Percentiles rank a stretch among this genome's conserved stretches.
Conservation (phyloP, 2,888 invertebrate genomes). For the Pycnomerus fuliginosus region DNA sequence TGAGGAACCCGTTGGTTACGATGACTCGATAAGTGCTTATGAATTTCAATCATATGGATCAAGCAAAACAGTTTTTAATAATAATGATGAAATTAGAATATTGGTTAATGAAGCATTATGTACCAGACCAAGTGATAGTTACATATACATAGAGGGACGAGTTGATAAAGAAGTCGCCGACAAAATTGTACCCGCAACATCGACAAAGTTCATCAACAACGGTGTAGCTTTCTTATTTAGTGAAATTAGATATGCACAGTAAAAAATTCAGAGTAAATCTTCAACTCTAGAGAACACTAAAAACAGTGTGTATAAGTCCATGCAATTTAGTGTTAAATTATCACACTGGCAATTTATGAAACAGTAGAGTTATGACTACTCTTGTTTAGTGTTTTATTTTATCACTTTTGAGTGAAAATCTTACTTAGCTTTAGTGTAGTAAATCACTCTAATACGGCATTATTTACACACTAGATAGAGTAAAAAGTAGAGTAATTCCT, state of each 20-base stretch:
- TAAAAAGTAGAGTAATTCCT: no score
- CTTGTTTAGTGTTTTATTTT: no score
- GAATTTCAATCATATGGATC: conserved; percentile 36
- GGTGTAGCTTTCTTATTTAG: conserved; percentile 19
- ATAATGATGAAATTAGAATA: conserved; percentile 42
- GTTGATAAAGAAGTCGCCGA: conserved; percentile 15
- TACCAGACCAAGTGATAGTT: conserved; percentile 36
- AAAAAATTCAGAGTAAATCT: no score
- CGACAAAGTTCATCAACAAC: conserved; percentile 21
- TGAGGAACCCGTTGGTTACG: conserved; percentile 16
- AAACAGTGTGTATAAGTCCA: no score
- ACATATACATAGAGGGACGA: conserved; percentile 24
- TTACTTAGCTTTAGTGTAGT: no score
- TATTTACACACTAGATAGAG: no score
- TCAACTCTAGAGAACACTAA: no score
- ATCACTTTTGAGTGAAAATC: no score
- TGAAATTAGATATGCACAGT: conserved; percentile 17
- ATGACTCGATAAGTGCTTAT: conserved; percentile 30
- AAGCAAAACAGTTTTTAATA: conserved; percentile 30
- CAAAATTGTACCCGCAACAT: conserved; percentile 4
- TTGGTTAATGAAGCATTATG: conserved; percentile 37
- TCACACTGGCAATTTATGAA: no score
- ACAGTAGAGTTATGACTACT: no score
- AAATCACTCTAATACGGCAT: no score
- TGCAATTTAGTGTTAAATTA: no score